Conservation (phyloP, 2,113 vertebrate species). For the Callorhinus ursinus region DNA sequence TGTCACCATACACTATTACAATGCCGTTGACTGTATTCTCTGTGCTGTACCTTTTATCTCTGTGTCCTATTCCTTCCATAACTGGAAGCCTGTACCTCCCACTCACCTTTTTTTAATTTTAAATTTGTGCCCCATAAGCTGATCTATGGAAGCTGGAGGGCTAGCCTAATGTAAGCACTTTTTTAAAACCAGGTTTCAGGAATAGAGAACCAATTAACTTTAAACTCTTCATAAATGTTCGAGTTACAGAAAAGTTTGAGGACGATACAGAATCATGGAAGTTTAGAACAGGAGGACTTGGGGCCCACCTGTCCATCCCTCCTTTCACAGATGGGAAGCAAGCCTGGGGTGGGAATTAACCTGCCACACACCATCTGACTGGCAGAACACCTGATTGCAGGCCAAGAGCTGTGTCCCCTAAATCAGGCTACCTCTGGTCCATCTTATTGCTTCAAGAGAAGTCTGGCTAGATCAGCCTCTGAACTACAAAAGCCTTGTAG, state of each 20-base stretch:
- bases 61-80: background rate
- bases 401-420: background rate
- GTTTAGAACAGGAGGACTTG: background rate
- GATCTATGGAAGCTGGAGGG: constrained; percentile 7
- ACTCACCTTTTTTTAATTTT: background rate
- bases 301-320: background rate
- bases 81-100: background rate
- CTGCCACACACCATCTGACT: background rate
- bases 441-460: background rate
- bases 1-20: background rate
- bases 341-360: background rate
- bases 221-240: background rate
- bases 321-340: background rate
- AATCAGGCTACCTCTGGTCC: background rate
- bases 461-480: background rate
- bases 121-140: background rate
- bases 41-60: background rate
- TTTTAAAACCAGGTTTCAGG: background rate
- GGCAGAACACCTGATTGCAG: background rate
- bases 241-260: background rate
- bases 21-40: background rate
- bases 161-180: constrained; percentile 31
- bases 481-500: background rate
- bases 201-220: constrained; percentile 19
- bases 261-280: background rate